Base-by-base conservation (phyloP, 2,797 vertebrate genomes). In the Sphaeramia orbicularis region DNA sequence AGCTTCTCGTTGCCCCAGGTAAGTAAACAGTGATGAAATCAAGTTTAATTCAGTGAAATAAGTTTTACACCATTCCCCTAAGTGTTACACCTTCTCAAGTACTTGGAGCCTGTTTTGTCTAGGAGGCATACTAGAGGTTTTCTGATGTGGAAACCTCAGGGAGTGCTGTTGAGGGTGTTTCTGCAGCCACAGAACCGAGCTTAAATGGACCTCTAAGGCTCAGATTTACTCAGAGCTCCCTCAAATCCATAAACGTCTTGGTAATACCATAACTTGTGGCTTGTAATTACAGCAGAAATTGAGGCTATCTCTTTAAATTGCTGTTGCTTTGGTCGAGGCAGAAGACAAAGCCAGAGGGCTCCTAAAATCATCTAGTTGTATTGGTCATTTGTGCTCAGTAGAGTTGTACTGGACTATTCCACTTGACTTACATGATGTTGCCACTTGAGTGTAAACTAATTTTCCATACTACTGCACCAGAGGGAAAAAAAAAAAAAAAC, bases 1-100 rank as follows among this genome's bases (percentile, higher is more conserved):
- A 70, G 30, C 48, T 57, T 0, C 11, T 67, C 55, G 83, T 73
- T 65, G 68, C 81, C 80, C n/a, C 43, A 68, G 77, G 85, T 82
- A 56, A 59, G 71, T 80, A 82, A 84, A 87, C 76, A 73, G 53
- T 90, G 86, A 89, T 87, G 83, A 88, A 87, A 90, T 86, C 14
- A 10, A 57, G 32, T 81, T 74, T 86, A 58, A 71, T 85, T 87
- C 60, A 14, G 47, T 82, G 78, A 88, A 86, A 88, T 76, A 68
- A 32, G 51, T 62, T 80, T 58, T 66, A 63, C 48, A 57, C 50
- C 24, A 15, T 69, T 68, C 67, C 69, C 61, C 10, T 32, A 47
- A 42, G 65, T 80, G 51, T 41, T 57, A 14, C 58, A 71, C 35
- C 55, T 66, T 66, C 55, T 62, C 21, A 75, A 77, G 70, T 21